phyloP scores from a whole-genome alignment of 2,888 invertebrate genomes.

The Thereva unica region DNA sequence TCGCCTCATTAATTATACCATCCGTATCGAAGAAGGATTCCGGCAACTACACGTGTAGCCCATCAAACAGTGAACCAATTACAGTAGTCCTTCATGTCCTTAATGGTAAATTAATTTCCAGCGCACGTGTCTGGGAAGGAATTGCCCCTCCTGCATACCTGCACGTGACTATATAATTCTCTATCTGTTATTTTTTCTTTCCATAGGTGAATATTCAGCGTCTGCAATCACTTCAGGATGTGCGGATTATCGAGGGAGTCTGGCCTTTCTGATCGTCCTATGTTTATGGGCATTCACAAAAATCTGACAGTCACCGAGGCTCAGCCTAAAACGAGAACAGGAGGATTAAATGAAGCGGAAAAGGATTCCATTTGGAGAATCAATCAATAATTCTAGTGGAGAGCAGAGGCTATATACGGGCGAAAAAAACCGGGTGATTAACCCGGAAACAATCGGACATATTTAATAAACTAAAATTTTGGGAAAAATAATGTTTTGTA shows the following conservation, averaged over 20 bases:
- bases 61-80: constrained; percentile 88
- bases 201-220: constrained; percentile 57
- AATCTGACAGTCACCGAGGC: constrained; percentile 10
- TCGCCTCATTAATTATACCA: constrained; percentile 58
- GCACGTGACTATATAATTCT: too few species aligned
- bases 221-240: constrained; percentile 56
- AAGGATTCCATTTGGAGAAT: too few species aligned
- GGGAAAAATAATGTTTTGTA: too few species aligned
- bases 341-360: too few species aligned
- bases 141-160: too few species aligned
- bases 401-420: too few species aligned
- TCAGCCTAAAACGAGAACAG: too few species aligned
- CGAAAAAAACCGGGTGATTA: too few species aligned
- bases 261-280: background rate
- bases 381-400: too few species aligned
- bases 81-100: constrained; percentile 88
- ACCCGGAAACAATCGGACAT: too few species aligned
- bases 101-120: constrained; percentile 68
- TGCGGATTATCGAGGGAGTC: background rate
- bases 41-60: constrained; percentile 91
- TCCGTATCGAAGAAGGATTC: constrained; percentile 57
- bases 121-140: background rate
- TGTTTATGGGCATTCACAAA: constrained; percentile 1
- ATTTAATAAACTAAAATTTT: too few species aligned
- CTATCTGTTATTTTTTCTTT: constrained; percentile 1